phyloP scores from a whole-genome alignment of 2,797 vertebrate species.

The Eutrigla gurnardus region DNA sequence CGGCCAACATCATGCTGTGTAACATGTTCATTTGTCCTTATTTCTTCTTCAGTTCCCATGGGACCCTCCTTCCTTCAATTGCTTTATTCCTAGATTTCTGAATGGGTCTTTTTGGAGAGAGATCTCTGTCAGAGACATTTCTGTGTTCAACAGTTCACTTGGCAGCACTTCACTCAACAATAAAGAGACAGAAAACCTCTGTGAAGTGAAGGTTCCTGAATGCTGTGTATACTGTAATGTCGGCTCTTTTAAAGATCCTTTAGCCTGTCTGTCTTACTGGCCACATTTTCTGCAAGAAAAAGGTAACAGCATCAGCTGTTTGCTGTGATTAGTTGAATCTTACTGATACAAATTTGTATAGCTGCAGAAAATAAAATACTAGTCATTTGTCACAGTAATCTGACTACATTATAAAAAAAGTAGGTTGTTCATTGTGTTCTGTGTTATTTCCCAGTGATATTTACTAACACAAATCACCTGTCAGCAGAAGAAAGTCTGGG shows the following conservation, averaged over 20 bases:
- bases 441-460: slow-evolving; percentile 7
- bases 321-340: slow-evolving; percentile 9
- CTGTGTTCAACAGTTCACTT: slow-evolving; percentile 77
- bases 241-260: slow-evolving; percentile 25
- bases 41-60: slow-evolving; percentile 75
- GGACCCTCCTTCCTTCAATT: slow-evolving; percentile 78
- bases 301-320: slow-evolving; percentile 12
- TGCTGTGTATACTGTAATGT: slow-evolving; percentile 12
- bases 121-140: slow-evolving; percentile 81
- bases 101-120: slow-evolving; percentile 58
- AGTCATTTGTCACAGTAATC: neutral
- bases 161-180: slow-evolving; percentile 74
- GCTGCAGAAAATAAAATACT: slow-evolving; percentile 2
- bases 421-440: neutral
- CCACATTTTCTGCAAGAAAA: neutral
- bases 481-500: neutral
- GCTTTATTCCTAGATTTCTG: slow-evolving; percentile 78
- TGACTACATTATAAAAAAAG: neutral
- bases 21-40: slow-evolving; percentile 84
- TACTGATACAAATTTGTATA: slow-evolving; percentile 5
- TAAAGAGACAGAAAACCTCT: slow-evolving; percentile 48
- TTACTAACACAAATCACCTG: slow-evolving; percentile 1
- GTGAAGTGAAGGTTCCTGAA: slow-evolving; percentile 39
- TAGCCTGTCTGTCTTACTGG: slow-evolving; percentile 2
- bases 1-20: slow-evolving; percentile 71